Evolutionary conservation across 2,113 vertebrate genomes (phyloP).

Genomic region (Varanus komodoensis): DNA sequence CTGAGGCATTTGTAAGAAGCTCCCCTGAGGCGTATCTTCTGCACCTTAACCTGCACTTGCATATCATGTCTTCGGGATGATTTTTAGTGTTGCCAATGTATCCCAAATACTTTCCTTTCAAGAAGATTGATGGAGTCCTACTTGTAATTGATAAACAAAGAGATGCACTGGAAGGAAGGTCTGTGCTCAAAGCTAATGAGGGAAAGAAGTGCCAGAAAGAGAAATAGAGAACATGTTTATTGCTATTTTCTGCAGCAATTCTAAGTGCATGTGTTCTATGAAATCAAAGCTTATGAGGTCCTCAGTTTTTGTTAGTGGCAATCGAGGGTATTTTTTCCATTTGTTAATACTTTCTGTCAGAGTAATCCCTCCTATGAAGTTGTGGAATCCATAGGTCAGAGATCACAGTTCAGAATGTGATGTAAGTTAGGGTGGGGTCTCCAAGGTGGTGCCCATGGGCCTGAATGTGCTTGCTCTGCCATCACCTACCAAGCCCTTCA

Average conservation of each 20-base stretch:
- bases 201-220: background rate
- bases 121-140: conserved; percentile 64
- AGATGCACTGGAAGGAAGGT: conserved; percentile 37
- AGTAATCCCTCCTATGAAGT: background rate
- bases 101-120: conserved; percentile 63
- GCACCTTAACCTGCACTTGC: conserved; percentile 1
- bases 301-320: accelerated
- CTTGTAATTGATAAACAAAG: conserved; percentile 55
- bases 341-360: background rate
- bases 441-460: no score
- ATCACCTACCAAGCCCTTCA: background rate
- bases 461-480: no score
- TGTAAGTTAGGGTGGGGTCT: no score
- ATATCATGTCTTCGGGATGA: conserved; percentile 52
- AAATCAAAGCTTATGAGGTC: accelerated
- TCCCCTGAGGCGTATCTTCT: conserved; percentile 33
- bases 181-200: conserved; percentile 15
- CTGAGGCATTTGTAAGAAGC: conserved; percentile 31
- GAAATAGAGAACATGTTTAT: background rate
- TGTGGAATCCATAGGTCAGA: background rate
- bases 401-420: background rate
- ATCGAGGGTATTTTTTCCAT: no score
- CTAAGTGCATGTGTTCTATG: background rate
- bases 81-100: conserved; percentile 56
- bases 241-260: background rate